phyloP scores from a whole-genome alignment of 2,888 invertebrate genomes.

The Monopis laevigella region DNA sequence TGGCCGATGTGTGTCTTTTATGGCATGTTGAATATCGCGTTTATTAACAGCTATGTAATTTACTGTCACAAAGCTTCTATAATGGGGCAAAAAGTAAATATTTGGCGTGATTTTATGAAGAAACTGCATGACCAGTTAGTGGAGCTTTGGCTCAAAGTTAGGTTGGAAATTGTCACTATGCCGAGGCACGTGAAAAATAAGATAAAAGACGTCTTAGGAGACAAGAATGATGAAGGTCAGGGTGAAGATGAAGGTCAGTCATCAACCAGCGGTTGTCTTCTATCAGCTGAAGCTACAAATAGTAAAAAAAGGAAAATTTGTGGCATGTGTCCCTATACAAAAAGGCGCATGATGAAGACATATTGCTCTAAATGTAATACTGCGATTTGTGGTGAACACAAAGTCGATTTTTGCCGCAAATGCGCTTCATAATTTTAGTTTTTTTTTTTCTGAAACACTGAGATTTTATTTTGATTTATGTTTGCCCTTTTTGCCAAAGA shows the following conservation, averaged over 20 bases:
- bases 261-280: neutral
- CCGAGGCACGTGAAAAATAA: slow-evolving; percentile 1
- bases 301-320: neutral
- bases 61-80: slow-evolving; percentile 1
- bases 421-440: too few species aligned
- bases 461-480: too few species aligned
- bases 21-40: neutral
- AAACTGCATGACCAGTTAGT: neutral
- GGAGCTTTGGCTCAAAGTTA: neutral
- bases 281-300: neutral
- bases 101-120: neutral
- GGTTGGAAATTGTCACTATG: neutral
- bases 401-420: too few species aligned
- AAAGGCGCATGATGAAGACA: slow-evolving; percentile 3
- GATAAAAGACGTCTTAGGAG: neutral
- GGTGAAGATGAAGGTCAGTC: slow-evolving; percentile 3
- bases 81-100: neutral
- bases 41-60: neutral
- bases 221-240: neutral
- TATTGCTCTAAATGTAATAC: too few species aligned
- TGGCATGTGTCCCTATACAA: neutral
- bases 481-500: too few species aligned
- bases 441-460: too few species aligned
- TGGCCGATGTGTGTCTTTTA: slow-evolving; percentile 2
- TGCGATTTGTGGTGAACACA: too few species aligned